Percentiles rank a stretch among this genome's conserved stretches.
Conservation (phyloP, 2,888 invertebrate species). For the Acleris literana region DNA sequence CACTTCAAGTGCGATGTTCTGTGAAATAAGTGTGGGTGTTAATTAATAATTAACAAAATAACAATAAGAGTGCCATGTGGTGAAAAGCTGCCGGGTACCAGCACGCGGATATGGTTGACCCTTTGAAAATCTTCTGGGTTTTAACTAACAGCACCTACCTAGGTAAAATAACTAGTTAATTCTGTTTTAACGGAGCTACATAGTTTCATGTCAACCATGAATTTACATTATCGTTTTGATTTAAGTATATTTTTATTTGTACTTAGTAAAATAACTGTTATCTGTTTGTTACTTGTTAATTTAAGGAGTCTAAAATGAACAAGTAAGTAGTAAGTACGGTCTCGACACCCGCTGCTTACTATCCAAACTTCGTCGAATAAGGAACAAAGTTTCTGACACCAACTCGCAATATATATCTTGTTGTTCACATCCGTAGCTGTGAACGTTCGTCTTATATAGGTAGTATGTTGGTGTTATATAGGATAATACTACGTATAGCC, state of each 20-base stretch:
- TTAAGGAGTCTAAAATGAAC: not conserved
- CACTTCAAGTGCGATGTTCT: conserved; percentile 39
- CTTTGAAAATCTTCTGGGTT: conserved; percentile 92
- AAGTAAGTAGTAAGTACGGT: not conserved
- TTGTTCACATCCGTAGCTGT: conserved; percentile 16
- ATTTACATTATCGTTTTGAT: not conserved
- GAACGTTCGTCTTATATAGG: conserved; percentile 18
- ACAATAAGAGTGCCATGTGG: conserved; percentile 71
- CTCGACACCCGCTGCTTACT: conserved; percentile 30
- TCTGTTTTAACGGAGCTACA: not conserved
- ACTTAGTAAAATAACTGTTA: conserved; percentile 1
- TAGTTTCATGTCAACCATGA: not conserved
- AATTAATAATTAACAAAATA: conserved; percentile 53
- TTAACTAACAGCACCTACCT: conserved; percentile 92
- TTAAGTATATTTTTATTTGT: not conserved
- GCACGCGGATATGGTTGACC: conserved; percentile 89
- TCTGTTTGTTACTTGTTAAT: not conserved
- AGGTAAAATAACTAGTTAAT: conserved; percentile 77
- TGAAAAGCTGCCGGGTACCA: conserved; percentile 65
- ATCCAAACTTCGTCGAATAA: conserved; percentile 29
- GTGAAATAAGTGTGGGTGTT: conserved; percentile 41
- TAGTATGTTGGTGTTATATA: conserved; percentile 8
- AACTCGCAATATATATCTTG: conserved; percentile 32
- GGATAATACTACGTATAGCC: not conserved
- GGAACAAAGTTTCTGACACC: conserved; percentile 35